Evolutionary conservation across 2,113 vertebrate genomes (phyloP), one percentile per base, ranked within the genome.

Genomic region (Lampris incognitus): DNA sequence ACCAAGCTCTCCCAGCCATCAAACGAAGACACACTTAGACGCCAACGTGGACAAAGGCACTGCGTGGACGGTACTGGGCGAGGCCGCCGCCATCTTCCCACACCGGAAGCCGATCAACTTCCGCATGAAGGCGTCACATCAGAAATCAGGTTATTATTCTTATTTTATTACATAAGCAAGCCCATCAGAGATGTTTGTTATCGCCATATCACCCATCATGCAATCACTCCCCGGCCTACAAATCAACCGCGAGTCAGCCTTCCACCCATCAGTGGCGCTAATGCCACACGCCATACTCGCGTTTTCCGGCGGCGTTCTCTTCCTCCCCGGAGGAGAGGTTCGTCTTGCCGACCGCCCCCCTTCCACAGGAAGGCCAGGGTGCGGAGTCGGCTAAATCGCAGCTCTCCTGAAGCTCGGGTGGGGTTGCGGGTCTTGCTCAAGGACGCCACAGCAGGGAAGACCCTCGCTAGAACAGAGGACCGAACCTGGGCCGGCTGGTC

Each of bases 211-310:
- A 66, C 62, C 69, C 61, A 64, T 70, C 65, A 78, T 66, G 61
- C 72, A 76, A 69, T 66, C 67, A 82, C 75, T 64, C 72, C 66
- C 58, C 58, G 40, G 48, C 70, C 51, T 57, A 67, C 56, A 85
- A 70, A 82, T 79, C 66, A 89, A 80, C 50, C 50, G 13, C 50
- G 13, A 52, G 13, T 52, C 50, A 10, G 9, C 0, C 50, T 11
- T 52, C 50, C 9, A 13, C 50, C 1, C 24, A 24, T 24, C 71
- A 82, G 74, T 75, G 78, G 85, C 82, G 81, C 72, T 87, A 87
- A 86, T 83, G 87, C 85, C 78, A 78, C 85, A 90, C 83, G 73
- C 79, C 83, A 86, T 66, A 82, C 13, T 8, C 3, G 13, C 50
- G 13, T 11, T 10, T 52, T 52, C 50, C 13, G 9, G 50, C 9